Conservation (phyloP, 2,888 invertebrate species). For the Congeria kusceri region DNA sequence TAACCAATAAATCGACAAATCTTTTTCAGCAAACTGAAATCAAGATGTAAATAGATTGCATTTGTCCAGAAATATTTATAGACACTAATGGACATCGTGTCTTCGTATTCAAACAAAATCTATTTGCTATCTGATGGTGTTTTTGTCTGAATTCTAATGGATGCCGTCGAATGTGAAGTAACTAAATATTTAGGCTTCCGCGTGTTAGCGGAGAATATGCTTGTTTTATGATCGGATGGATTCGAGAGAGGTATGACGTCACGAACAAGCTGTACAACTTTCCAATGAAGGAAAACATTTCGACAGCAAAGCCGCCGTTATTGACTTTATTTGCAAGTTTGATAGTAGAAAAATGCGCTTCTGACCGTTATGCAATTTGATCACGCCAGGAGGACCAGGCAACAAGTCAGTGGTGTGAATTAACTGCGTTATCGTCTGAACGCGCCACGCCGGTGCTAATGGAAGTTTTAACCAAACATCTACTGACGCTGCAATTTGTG, state of each 20-base stretch:
- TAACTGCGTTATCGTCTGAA: not conserved
- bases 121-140: not conserved
- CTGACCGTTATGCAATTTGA: slow-evolving; percentile 30
- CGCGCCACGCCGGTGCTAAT: no score
- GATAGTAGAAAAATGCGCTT: slow-evolving; percentile 10
- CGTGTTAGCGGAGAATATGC: slow-evolving; percentile 19
- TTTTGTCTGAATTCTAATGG: slow-evolving; percentile 21
- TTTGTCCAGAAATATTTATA: not conserved
- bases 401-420: not conserved
- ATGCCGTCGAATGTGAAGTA: slow-evolving; percentile 18
- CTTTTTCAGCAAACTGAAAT: not conserved
- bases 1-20: not conserved
- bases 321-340: slow-evolving; percentile 28
- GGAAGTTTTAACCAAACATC: no score
- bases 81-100: slow-evolving; percentile 2
- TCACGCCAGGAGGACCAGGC: slow-evolving; percentile 24
- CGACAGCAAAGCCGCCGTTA: slow-evolving; percentile 1
- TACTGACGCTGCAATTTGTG: no score
- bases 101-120: not conserved
- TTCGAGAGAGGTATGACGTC: slow-evolving; percentile 36
- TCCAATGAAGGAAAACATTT: no score
- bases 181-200: slow-evolving; percentile 49
- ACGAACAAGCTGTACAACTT: slow-evolving; percentile 12
- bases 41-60: not conserved
- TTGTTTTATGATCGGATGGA: slow-evolving; percentile 30